Evolutionary conservation across 2,113 vertebrate genomes (phyloP), one percentile per base, ranked within the genome.

Genomic region (Baryphthengus martii): DNA sequence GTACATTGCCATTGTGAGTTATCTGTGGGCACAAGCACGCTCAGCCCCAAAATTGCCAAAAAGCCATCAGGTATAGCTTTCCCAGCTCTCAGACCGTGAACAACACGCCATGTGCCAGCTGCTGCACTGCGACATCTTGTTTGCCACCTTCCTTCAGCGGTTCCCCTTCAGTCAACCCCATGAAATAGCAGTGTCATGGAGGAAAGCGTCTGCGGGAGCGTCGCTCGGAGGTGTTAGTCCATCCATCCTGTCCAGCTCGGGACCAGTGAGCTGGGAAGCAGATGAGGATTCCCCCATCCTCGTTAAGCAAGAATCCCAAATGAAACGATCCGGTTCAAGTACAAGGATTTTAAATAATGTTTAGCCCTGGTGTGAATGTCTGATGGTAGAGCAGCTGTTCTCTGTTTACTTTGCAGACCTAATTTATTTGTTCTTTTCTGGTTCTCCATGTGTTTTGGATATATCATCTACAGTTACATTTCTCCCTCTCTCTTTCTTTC

Each of bases 401-500:
- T 92, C 72, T 67, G 63, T 96, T 95, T 85, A 92, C 61, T 87
- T 61, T 58, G 61, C 83, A 88, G 85, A 68, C 78, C 47, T 11
- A 5, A n/a, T 77, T 82, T 92, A 87, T 65, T 92, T 16, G 4
- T 88, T 96, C 86, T 93, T 78, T 96, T 88, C 90, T 94, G 88
- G 42, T 90, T 95, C 55, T 67, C 47, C 55, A 3, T 53, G 39
- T 56, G 56, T 75, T 85, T 80, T 7, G 20, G 72, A 67, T 88
- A 28, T 89, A 83, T 40, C 1, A 1, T 92, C 94, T 96, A 97
- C 90, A 97, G 88, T 96, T 94, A 96, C 89, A 70, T 96, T 92
- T 96, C 77, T 94, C 91, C 95, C 93, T 95, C 93, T 96, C 95
- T 93, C 78, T 94, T 94, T 96, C 89, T 95, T 95, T 95, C 92